These are phyloP conservation scores for Caretta caretta DNA, from an alignment of 2,113 vertebrate genomes.

Conservation along the genomic window DNA sequence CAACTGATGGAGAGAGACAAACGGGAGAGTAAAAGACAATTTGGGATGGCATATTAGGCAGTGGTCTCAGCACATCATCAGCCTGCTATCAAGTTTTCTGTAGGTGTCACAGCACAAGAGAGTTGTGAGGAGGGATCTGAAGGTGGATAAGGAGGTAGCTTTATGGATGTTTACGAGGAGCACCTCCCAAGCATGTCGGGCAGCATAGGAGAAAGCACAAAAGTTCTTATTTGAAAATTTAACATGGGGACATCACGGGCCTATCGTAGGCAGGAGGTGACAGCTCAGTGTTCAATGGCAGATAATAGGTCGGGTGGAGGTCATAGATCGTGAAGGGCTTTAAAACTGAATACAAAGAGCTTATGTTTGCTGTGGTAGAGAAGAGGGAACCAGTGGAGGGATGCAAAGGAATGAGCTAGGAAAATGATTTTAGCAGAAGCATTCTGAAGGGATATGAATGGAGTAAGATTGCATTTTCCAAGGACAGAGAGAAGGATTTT, in stretches of 20 bases:
- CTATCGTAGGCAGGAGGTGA: neutral
- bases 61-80: neutral
- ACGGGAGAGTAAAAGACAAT: neutral
- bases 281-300: neutral
- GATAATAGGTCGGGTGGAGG: neutral
- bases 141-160: neutral
- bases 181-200: neutral
- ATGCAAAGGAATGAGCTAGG: neutral
- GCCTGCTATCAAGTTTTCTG: neutral
- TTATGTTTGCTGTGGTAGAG: neutral
- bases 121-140: neutral
- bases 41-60: neutral
- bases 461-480: neutral
- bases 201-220: neutral
- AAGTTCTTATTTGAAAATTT: neutral
- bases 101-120: neutral
- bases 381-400: neutral
- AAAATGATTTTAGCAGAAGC: neutral
- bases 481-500: neutral
- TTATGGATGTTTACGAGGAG: neutral
- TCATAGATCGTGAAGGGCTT: neutral
- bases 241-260: too few relatives aligned
- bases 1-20: neutral
- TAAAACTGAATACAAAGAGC: neutral
- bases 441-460: neutral